A percentile compares a stretch with the other conserved stretches of the same genome.
Conservation (phyloP, 2,888 invertebrate genomes). For the Teleogryllus oceanicus region DNA sequence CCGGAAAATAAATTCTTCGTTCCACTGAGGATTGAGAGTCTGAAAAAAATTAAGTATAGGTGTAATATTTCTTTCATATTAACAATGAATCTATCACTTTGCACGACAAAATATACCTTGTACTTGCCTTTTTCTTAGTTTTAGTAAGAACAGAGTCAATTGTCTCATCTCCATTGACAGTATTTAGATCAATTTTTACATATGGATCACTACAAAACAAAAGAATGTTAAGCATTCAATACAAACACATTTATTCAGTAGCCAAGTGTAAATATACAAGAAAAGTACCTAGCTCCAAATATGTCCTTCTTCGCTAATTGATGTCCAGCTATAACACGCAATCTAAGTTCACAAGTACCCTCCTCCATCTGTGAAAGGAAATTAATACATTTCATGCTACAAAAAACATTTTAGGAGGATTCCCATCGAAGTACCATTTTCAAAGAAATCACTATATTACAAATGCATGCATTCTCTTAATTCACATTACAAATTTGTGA, state of each 20-base stretch:
- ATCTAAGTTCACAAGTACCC: constrained; percentile 74
- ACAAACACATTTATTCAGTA: constrained; percentile 29
- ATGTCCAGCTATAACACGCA: constrained; percentile 82
- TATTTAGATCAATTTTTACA: constrained; percentile 86
- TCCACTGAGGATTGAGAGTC: constrained; percentile 96
- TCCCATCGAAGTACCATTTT: no score
- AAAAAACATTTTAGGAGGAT: neutral
- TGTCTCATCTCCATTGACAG: constrained; percentile 78
- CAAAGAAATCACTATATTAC: no score
- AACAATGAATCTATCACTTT: neutral
- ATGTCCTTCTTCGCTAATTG: constrained; percentile 97
- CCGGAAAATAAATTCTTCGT: constrained; percentile 94
- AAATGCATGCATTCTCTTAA: no score
- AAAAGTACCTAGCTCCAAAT: constrained; percentile 86
- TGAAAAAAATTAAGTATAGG: constrained; percentile 50
- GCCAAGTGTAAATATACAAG: constrained; percentile 30
- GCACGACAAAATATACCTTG: no score
- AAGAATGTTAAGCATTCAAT: constrained; percentile 18
- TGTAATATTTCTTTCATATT: no score
- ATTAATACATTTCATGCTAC: neutral
- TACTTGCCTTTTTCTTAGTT: constrained; percentile 87
- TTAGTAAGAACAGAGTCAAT: constrained; percentile 91
- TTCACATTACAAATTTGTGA: no score
- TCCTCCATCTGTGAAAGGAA: constrained; percentile 50
- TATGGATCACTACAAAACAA: constrained; percentile 83